Evolutionary conservation across 2,888 invertebrate genomes (phyloP).

Genomic region (Amphimallon solstitiale): DNA sequence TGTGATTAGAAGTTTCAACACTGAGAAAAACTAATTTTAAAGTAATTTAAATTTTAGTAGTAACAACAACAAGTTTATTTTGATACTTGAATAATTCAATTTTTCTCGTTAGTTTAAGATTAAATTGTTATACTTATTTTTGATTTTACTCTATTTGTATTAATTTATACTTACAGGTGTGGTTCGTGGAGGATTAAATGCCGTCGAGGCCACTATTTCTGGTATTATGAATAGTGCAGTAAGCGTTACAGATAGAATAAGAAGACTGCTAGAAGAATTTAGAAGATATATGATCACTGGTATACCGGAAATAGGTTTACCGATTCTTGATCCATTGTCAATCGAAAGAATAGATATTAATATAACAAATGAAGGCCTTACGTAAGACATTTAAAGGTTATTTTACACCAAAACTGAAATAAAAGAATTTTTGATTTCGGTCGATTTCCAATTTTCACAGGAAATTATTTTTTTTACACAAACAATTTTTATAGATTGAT

Average conservation of each 20-base stretch:
- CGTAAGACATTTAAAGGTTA: slow-evolving; percentile 49
- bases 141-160: not conserved
- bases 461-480: too few species aligned
- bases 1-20: too few species aligned
- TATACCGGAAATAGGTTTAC: slow-evolving; percentile 61
- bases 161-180: slow-evolving; percentile 53
- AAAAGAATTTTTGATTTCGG: not conserved
- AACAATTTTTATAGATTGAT: slow-evolving; percentile 51
- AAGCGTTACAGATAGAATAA: slow-evolving; percentile 57
- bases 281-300: slow-evolving; percentile 58
- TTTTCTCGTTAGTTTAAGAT: too few species aligned
- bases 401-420: not conserved
- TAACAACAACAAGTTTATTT: too few species aligned
- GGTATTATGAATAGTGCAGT: slow-evolving; percentile 58
- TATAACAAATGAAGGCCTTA: slow-evolving; percentile 58
- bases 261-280: slow-evolving; percentile 59
- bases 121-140: too few species aligned
- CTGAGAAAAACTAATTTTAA: too few species aligned
- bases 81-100: too few species aligned
- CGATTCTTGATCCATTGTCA: slow-evolving; percentile 61
- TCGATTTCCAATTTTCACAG: too few species aligned
- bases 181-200: slow-evolving; percentile 57
- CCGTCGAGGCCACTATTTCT: slow-evolving; percentile 56
- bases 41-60: too few species aligned
- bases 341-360: slow-evolving; percentile 60